Evolutionary conservation across 64 coral and sea anemone species (phyloP), one percentile per base, ranked within the genome.

Genomic region (Hydrozoanthus tunicans): DNA sequence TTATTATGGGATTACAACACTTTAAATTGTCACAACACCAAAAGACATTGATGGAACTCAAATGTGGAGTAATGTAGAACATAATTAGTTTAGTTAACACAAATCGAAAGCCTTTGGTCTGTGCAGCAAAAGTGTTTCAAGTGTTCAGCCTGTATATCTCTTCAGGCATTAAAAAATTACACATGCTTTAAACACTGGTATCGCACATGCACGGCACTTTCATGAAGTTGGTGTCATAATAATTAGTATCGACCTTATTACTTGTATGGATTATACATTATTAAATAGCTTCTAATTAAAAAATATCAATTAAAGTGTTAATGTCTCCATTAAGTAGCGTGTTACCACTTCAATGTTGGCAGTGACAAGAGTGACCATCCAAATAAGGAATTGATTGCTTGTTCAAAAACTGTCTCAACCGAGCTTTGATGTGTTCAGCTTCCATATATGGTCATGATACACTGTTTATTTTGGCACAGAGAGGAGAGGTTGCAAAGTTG

Each of bases 351-450:
- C 24, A 81, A 9, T 6, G 24, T 43, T 12, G 6, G 60, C 80
- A 66, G 62, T 54, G 17, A 53, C 26, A 76, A 76, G 27, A 52
- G 8, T 4, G 65, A 64, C 26, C 2, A 65, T 64, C 26, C 11
- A n/a, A 15, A 27, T 53, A 8, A 79, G 5, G 14, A 55, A 23
- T 52, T 54, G 15, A 80, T 59, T 80, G 20, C n/a, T 17, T n/a
- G 59, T 66, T 82, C 80, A 82, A 6, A 43, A 58, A 56, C 15
- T 57, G 77, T 82, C 27, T 64, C 23, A 6, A 65, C 25, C 53
- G 55, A 79, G 77, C 77, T 55, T 55, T 82, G 79, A 81, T 65
- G 32, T 66, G 80, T 52, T 65, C 80, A 82, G 60, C 51, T 81
- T 63, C 61, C 80, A 82, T 13, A 82, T 4, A 82, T 61, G 26